phyloP scores from a whole-genome alignment of 2,113 vertebrate genomes.

The Xerus inauris region DNA sequence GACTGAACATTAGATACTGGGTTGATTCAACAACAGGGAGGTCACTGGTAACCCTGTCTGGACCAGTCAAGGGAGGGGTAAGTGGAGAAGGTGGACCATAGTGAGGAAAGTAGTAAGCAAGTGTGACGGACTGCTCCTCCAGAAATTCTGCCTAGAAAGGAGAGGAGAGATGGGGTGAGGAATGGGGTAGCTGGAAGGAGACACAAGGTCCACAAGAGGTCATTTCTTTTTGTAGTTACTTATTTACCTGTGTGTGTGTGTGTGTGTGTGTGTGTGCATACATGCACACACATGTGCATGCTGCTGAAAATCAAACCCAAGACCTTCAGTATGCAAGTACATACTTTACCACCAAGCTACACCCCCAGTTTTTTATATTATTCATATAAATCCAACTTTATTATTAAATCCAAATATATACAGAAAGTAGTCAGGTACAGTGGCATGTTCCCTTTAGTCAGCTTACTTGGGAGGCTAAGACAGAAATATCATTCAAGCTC shows the following conservation, averaged over 20 bases:
- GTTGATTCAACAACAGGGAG: constrained; percentile 13
- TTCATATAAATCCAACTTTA: constrained; percentile 27
- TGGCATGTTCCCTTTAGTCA: not conserved
- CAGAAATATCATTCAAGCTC: not conserved
- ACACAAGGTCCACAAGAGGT: not conserved
- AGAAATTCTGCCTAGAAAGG: constrained; percentile 43
- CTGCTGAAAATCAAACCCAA: not conserved
- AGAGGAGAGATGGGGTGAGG: not conserved
- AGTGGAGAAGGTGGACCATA: not conserved
- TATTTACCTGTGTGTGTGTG: not conserved
- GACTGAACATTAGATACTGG: not conserved
- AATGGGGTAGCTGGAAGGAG: not conserved
- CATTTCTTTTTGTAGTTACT: constrained; percentile 12
- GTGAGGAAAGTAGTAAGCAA: constrained; percentile 7
- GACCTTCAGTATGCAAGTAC: not conserved
- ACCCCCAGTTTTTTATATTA: not conserved
- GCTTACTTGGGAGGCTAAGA: not conserved
- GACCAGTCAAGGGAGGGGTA: not conserved
- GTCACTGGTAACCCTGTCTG: constrained; percentile 30
- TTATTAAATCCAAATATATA: not conserved
- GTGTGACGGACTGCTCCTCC: constrained; percentile 43
- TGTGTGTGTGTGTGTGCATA: too few species aligned
- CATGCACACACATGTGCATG: too few species aligned
- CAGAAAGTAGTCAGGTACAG: not conserved
- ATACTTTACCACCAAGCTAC: not conserved